A percentile compares a stretch with the other conserved stretches of the same genome.
These are phyloP conservation scores for Petroica traversi DNA, from an alignment of 2,113 vertebrate species.

Conservation along the genomic window DNA sequence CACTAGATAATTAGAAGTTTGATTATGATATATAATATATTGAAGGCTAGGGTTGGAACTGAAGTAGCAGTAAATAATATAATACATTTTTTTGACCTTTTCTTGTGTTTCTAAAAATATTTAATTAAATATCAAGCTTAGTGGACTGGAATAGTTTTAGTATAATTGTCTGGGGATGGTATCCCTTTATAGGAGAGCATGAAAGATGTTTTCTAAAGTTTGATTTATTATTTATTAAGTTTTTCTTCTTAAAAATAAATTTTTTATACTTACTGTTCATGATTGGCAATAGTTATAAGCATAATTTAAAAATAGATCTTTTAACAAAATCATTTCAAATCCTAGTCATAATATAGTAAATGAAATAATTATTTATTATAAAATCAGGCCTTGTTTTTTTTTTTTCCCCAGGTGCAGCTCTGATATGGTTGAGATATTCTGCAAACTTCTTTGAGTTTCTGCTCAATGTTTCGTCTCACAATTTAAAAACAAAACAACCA, in stretches of 20 bases:
- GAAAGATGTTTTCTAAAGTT: background rate
- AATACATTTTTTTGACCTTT: background rate
- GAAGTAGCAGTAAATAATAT: background rate
- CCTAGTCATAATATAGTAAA: background rate
- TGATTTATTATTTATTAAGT: background rate
- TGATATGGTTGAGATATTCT: background rate
- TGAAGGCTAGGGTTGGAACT: background rate
- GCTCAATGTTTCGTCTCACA: background rate
- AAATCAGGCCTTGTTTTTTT: accelerated
- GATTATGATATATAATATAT: background rate
- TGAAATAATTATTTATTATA: background rate
- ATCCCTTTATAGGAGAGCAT: background rate
- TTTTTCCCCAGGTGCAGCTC: background rate
- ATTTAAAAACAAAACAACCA: background rate
- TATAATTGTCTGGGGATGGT: background rate
- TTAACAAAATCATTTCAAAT: background rate
- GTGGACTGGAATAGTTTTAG: background rate
- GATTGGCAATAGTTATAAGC: background rate
- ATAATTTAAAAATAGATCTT: background rate
- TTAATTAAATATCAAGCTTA: background rate
- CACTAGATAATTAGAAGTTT: background rate
- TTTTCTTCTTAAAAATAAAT: background rate
- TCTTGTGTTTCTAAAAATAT: background rate
- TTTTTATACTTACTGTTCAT: background rate
- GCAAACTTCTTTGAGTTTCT: background rate